Conservation (phyloP, 92 coral and sea anemone genomes). For the Desmophyllum pertusum region DNA sequence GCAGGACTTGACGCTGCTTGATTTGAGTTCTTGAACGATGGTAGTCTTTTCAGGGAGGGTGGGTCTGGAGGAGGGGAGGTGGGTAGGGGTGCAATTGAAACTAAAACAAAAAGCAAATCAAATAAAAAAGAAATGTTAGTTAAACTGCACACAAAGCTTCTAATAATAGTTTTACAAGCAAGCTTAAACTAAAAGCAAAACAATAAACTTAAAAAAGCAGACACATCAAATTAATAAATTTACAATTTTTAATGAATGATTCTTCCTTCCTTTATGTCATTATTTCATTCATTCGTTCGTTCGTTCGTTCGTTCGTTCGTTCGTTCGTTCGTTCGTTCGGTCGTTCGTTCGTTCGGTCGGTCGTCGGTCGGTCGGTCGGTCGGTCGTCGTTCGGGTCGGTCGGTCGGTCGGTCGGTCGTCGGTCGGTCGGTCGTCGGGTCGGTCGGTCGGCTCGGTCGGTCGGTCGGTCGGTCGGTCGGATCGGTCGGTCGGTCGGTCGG, state of each 20-base stretch:
- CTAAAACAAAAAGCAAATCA: constrained; percentile 42
- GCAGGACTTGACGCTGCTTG: constrained; percentile 39
- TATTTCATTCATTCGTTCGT: too few relatives aligned
- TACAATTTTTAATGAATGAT: neutral
- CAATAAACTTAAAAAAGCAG: neutral
- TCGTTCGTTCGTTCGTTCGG: too few relatives aligned
- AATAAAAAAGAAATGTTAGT: constrained; percentile 30
- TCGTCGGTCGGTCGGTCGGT: too few relatives aligned
- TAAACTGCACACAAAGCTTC: constrained; percentile 7
- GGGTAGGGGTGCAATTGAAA: constrained; percentile 47
- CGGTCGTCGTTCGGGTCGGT: too few relatives aligned
- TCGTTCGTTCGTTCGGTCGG: too few relatives aligned
- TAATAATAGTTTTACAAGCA: constrained; percentile 4
- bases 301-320: too few relatives aligned
- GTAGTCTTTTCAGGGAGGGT: constrained; percentile 52
- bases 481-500: too few relatives aligned
- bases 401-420: too few relatives aligned
- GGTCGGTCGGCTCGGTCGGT: too few relatives aligned
- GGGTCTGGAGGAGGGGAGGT: constrained; percentile 72
- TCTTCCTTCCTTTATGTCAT: too few relatives aligned
- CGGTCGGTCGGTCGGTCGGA: too few relatives aligned
- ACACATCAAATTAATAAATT: neutral
- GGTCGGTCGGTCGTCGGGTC: too few relatives aligned
- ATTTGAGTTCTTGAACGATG: constrained; percentile 20
- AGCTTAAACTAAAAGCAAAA: neutral